These are phyloP conservation scores for Pseudocheirus occidentalis DNA, from an alignment of 2,797 vertebrate genomes.

Conservation along the genomic window DNA sequence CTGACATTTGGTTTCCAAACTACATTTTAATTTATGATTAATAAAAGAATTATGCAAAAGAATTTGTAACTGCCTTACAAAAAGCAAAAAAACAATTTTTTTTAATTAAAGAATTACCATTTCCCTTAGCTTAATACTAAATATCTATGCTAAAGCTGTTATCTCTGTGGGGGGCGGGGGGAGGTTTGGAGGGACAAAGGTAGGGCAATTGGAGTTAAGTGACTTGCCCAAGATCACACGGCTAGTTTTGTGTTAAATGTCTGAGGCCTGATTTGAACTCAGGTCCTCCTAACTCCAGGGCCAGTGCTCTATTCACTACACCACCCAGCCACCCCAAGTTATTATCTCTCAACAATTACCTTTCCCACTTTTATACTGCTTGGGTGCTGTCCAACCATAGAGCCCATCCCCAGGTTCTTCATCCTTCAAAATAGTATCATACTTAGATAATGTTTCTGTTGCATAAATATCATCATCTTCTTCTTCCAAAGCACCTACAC, in stretches of 20 bases:
- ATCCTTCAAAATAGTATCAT: slow-evolving; percentile 90
- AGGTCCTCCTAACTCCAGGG: no score
- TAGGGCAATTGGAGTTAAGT: no score
- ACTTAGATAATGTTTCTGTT: slow-evolving; percentile 91
- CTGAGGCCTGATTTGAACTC: no score
- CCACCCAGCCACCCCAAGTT: not conserved
- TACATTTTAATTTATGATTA: not conserved
- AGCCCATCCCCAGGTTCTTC: slow-evolving; percentile 95
- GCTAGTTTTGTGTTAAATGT: no score
- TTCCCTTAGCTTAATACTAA: not conserved
- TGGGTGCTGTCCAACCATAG: slow-evolving; percentile 96
- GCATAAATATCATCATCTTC: slow-evolving; percentile 97
- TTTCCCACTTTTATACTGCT: slow-evolving; percentile 89
- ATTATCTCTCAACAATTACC: slow-evolving; percentile 64
- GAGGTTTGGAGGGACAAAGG: no score
- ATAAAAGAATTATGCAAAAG: not conserved
- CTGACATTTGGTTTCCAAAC: not conserved
- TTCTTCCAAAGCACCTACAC: slow-evolving; percentile 95
- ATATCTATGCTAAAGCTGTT: not conserved
- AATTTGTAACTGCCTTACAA: no score
- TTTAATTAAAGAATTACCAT: not conserved
- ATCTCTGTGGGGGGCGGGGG: not conserved
- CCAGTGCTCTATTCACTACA: no score
- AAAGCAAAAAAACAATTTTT: no score
- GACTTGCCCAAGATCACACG: no score